Conservation (phyloP, 2,797 vertebrate genomes). For the Lithobates sylvaticus region DNA sequence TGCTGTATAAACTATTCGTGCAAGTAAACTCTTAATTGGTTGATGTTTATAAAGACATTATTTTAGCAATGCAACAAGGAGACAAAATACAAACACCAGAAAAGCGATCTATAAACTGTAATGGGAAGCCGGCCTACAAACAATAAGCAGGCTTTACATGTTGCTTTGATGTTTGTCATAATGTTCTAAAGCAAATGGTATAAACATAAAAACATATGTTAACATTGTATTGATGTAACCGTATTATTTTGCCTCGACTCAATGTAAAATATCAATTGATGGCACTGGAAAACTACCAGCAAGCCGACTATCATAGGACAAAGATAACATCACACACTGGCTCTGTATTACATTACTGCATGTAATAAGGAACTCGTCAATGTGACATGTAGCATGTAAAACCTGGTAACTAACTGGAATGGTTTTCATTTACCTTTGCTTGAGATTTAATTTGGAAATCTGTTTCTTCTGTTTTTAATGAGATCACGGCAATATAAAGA, state of each 20-base stretch:
- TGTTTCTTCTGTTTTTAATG: constrained; percentile 36
- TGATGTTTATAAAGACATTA: constrained; percentile 4
- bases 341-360: constrained; percentile 28
- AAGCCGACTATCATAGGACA: constrained; percentile 1
- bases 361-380: constrained; percentile 35
- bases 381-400: constrained; percentile 42
- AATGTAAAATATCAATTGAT: background rate
- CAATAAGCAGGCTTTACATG: background rate
- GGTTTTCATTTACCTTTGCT: constrained; percentile 46
- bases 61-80: background rate
- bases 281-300: constrained; percentile 15
- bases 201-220: constrained; percentile 37
- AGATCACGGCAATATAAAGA: constrained; percentile 29
- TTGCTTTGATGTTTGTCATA: constrained; percentile 21
- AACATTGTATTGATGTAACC: constrained; percentile 4
- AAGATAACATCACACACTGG: constrained; percentile 27
- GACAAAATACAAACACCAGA: background rate
- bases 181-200: constrained; percentile 16
- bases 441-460: constrained; percentile 32
- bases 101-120: constrained; percentile 1
- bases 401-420: constrained; percentile 1
- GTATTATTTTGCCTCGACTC: constrained; percentile 10
- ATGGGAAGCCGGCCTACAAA: background rate
- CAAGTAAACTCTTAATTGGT: background rate
- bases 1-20: background rate